A percentile compares a stretch with the other conserved stretches of the same genome.
These are phyloP conservation scores for Pristionchus exspectatus DNA, from an alignment of 2,888 invertebrate genomes.

Conservation along the genomic window DNA sequence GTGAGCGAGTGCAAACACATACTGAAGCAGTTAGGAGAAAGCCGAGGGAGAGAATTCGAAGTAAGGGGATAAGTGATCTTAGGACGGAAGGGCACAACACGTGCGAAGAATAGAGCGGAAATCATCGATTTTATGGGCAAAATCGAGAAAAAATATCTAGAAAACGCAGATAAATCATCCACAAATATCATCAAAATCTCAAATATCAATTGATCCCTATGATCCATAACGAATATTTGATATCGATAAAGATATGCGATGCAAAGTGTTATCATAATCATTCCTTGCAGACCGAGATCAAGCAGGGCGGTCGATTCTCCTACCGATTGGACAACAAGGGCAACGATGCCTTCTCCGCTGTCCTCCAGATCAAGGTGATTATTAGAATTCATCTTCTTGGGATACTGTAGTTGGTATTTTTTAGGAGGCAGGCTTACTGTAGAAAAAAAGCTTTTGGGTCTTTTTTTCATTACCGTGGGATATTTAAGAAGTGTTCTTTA, in stretches of 20 bases:
- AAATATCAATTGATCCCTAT: too few species aligned
- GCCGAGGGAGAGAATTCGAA: slow-evolving; percentile 11
- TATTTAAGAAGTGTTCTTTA: not conserved
- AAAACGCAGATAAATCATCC: not conserved
- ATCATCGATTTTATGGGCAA: not conserved
- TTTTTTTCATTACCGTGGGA: not conserved
- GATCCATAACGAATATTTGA: too few species aligned
- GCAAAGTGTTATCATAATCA: not conserved
- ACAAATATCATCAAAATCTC: not conserved
- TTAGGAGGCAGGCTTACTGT: not conserved
- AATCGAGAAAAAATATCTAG: not conserved
- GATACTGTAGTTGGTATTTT: not conserved
- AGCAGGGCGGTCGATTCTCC: slow-evolving; percentile 74
- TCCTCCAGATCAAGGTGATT: slow-evolving; percentile 78
- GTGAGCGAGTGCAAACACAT: slow-evolving; percentile 44
- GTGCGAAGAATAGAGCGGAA: not conserved
- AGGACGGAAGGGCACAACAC: slow-evolving; percentile 35
- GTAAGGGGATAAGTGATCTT: slow-evolving; percentile 44
- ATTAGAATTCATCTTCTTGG: not conserved
- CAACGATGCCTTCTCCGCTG: slow-evolving; percentile 77
- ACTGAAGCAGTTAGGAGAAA: slow-evolving; percentile 45
- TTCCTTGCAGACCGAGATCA: slow-evolving; percentile 75
- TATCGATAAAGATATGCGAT: not conserved
- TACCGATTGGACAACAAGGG: slow-evolving; percentile 76
- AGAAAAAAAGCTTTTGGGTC: not conserved